Base-by-base conservation (phyloP, 2,888 invertebrate species). In the Orchestes rusci region DNA sequence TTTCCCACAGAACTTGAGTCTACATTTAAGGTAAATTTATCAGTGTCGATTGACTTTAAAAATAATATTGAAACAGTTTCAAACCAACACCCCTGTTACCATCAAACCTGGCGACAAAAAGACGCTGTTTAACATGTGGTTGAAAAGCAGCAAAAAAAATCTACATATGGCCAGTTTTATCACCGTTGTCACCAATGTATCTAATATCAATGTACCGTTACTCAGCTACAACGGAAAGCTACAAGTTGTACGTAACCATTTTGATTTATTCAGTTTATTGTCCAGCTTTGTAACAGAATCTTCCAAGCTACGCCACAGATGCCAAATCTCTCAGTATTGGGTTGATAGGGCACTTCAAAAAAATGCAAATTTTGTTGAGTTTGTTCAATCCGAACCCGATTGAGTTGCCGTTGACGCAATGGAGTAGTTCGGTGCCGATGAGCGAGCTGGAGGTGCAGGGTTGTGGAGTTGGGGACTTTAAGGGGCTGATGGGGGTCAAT, bases 341-440 rank as follows among this genome's bases (percentile, higher is more conserved):
- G 52, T 72, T 77, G 44, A 71, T 84, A 50, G 76, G 80, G 54
- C 72, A 77, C 59, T 75, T 77, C 37, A 70, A 73, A 40, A 76
- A 77, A 56, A 80, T 82, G 59, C 80, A 80, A 55, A 79, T 87
- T 56, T 70, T 77, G 58, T 82, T 87, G 66, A 76, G 82, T 19
- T 64, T 88, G 23, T 71, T 79, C 54, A 89, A 89, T 68, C 74
- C 77, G 51, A 88, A 88, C 68, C 86, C 87, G 8, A 79, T 86
- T 19, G 74, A 77, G 56, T 75, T 88, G 55, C 73, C 74, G 45
- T 60, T 82, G 51, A 73, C 72, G 51, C 72, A 73, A 23, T 74
- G 79, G 70, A 73, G 74, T 32, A 74, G 75, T 3, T 79, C 80
- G 53, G 70, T 77, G 59, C 73, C 76, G 4, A 72, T 74, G 51